Evolutionary conservation across 30 jellyfish, hydroid and myxozoan genomes (phyloP).

Genomic region (Turritopsis dohrnii): DNA sequence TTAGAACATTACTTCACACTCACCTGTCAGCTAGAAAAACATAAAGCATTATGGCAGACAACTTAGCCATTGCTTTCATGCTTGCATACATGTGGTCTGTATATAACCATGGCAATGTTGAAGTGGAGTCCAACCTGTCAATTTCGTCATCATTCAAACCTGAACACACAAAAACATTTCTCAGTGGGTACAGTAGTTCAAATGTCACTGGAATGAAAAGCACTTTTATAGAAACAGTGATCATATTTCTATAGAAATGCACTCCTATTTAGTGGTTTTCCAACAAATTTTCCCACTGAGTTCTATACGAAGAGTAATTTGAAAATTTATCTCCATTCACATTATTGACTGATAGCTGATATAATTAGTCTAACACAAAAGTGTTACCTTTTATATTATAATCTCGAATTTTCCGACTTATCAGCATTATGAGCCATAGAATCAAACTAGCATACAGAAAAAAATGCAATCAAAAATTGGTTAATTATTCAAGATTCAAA

Average conservation of each 20-base stretch:
- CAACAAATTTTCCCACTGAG: not conserved
- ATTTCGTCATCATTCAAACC: slow-evolving; percentile 33
- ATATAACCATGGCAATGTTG: slow-evolving; percentile 62
- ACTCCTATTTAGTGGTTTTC: too few relatives aligned
- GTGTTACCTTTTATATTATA: slow-evolving; percentile 8
- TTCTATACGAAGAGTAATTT: not conserved
- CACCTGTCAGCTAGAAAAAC: slow-evolving; percentile 90
- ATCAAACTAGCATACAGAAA: slow-evolving; percentile 25
- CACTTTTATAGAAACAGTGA: too few relatives aligned
- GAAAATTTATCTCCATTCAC: not conserved
- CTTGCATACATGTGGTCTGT: slow-evolving; percentile 53
- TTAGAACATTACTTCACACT: not conserved
- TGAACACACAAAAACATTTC: not conserved
- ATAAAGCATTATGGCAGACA: slow-evolving; percentile 67
- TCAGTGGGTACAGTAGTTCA: too few relatives aligned
- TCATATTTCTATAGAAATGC: too few relatives aligned
- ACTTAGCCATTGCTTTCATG: slow-evolving; percentile 71
- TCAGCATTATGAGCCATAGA: slow-evolving; percentile 49
- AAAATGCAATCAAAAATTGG: not conserved
- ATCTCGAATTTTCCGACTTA: slow-evolving; percentile 30
- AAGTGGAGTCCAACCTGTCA: slow-evolving; percentile 16
- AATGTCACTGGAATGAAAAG: too few relatives aligned
- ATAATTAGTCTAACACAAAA: not conserved
- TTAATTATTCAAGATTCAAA: not conserved
- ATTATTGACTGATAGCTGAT: not conserved